Percentiles rank a stretch among this genome's conserved stretches.
phyloP scores from a whole-genome alignment of 1,140 invertebrate species.

The Drosophila kikkawai region DNA sequence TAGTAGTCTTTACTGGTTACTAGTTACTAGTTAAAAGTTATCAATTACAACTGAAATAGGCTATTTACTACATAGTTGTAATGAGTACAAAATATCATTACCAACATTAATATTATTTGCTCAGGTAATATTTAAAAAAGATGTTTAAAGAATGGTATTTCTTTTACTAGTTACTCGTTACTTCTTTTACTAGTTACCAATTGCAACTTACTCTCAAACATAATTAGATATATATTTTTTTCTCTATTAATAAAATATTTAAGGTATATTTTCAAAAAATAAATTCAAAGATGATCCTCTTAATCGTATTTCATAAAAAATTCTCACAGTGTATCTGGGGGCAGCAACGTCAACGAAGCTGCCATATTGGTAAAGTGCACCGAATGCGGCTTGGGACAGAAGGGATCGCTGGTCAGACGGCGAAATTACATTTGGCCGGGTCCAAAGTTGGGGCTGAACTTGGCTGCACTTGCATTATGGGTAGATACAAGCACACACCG shows the following conservation, averaged over 20 bases:
- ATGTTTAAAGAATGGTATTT: too few relatives aligned
- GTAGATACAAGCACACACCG: slow-evolving; percentile 14
- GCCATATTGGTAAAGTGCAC: slow-evolving; percentile 59
- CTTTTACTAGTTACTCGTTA: neutral
- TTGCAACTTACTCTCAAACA: neutral
- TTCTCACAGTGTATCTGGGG: neutral
- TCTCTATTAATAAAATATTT: neutral
- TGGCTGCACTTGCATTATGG: slow-evolving; percentile 33
- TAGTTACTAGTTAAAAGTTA: neutral
- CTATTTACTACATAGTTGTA: too few relatives aligned
- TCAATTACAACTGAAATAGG: neutral
- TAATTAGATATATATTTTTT: neutral
- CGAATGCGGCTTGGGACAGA: slow-evolving; percentile 54
- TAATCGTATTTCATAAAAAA: neutral
- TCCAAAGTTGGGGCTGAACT: slow-evolving; percentile 35
- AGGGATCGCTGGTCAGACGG: slow-evolving; percentile 77
- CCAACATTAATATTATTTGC: too few relatives aligned
- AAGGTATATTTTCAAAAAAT: neutral
- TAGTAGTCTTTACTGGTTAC: neutral
- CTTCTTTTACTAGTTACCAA: neutral
- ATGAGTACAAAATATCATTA: too few relatives aligned
- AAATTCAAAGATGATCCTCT: too few relatives aligned
- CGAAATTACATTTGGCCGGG: slow-evolving; percentile 73
- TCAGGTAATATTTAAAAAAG: too few relatives aligned
- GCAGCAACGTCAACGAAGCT: slow-evolving; percentile 29